Conservation (phyloP, 2,113 vertebrate genomes). For the Onychostoma macrolepis region DNA sequence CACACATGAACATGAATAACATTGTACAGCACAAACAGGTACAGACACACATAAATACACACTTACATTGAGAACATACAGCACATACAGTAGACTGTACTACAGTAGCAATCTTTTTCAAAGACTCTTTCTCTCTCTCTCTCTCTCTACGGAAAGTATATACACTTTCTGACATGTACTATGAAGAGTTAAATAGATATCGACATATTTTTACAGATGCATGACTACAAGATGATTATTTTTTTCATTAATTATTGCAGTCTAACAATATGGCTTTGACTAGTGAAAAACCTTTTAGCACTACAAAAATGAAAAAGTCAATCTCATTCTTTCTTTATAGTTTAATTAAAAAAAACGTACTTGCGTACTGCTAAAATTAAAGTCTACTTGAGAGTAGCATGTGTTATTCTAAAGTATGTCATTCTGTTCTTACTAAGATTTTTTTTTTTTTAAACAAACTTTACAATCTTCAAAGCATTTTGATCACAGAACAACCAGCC, state of each 20-base stretch:
- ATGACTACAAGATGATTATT: constrained; percentile 65
- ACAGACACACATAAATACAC: constrained; percentile 62
- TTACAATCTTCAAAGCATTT: constrained; percentile 41
- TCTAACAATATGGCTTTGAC: constrained; percentile 82
- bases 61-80: constrained; percentile 45
- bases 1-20: constrained; percentile 64
- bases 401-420: constrained; percentile 41
- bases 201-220: constrained; percentile 60
- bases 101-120: constrained; percentile 66
- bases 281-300: constrained; percentile 77
- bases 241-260: constrained; percentile 76
- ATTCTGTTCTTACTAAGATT: constrained; percentile 37
- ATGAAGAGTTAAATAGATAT: constrained; percentile 59
- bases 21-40: constrained; percentile 57
- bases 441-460: neutral
- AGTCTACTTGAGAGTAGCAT: constrained; percentile 11
- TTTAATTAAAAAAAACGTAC: constrained; percentile 42
- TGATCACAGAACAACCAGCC: constrained; percentile 33
- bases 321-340: constrained; percentile 35
- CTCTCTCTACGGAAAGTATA: constrained; percentile 44
- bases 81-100: constrained; percentile 50
- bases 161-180: constrained; percentile 61
- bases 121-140: constrained; percentile 53
- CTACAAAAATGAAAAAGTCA: constrained; percentile 63
- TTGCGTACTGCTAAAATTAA: constrained; percentile 33